A percentile compares a stretch with the other conserved stretches of the same genome.
Conservation (phyloP, 2,113 vertebrate species). For the Agapornis roseicollis region DNA sequence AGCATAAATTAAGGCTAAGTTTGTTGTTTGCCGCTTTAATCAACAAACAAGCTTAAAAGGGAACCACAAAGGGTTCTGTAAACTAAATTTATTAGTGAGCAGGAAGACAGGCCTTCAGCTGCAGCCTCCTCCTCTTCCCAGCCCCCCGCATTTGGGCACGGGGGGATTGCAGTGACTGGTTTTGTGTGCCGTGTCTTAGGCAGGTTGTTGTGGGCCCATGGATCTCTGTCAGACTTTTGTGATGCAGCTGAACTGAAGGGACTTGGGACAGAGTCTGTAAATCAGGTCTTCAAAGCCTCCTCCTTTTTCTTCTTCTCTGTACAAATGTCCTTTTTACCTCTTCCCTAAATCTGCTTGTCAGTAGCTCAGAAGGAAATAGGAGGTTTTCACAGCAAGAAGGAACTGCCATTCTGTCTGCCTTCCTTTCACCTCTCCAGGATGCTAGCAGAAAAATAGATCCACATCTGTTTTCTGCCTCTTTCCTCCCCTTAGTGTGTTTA, state of each 20-base stretch:
- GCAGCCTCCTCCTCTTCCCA: background rate
- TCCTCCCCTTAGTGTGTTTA: background rate
- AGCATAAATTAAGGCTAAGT: constrained; percentile 68
- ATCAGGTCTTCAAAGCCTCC: constrained; percentile 11
- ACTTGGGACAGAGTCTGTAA: constrained; percentile 12
- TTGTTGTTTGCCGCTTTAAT: constrained; percentile 64
- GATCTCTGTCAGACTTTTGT: constrained; percentile 31
- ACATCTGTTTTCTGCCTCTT: background rate
- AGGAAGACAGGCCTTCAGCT: constrained; percentile 1
- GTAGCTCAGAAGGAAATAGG: background rate
- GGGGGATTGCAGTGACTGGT: background rate
- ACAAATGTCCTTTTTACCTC: background rate
- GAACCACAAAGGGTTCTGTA: constrained; percentile 53
- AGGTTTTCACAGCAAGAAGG: background rate
- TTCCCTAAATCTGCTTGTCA: constrained; percentile 17
- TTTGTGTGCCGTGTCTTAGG: background rate
- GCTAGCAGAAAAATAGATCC: background rate
- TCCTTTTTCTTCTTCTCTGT: background rate
- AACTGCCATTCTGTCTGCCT: background rate
- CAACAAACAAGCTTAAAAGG: constrained; percentile 64
- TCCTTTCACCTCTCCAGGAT: background rate
- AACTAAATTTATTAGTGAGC: constrained; percentile 64
- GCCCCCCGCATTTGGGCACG: background rate
- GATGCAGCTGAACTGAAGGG: constrained; percentile 16
- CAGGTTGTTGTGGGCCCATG: background rate